These are phyloP conservation scores for Pempheris klunzingeri DNA, from an alignment of 2,797 vertebrate species.

Conservation along the genomic window DNA sequence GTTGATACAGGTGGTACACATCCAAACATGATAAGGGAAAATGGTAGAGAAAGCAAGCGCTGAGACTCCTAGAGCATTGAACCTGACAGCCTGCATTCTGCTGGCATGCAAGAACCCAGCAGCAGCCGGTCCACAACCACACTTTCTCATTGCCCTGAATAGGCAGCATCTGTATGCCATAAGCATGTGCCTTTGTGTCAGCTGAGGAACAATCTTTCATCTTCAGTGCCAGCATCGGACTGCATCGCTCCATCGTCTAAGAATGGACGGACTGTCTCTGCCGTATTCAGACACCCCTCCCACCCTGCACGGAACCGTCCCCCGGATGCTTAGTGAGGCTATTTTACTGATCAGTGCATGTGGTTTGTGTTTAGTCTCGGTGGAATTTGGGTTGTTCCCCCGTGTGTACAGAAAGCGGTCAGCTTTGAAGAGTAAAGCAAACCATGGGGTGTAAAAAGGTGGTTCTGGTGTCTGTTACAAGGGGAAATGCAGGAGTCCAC, in stretches of 20 bases:
- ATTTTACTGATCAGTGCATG: conserved; percentile 50
- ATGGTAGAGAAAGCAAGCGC: not conserved
- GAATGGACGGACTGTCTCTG: conserved; percentile 22
- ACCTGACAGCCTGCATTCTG: conserved; percentile 11
- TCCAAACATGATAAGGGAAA: conserved; percentile 48
- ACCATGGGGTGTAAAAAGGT: conserved; percentile 9
- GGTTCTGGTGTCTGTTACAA: conserved; percentile 15
- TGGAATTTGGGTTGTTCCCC: conserved; percentile 23
- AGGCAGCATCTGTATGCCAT: conserved; percentile 77
- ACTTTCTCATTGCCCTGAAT: conserved; percentile 52
- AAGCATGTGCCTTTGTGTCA: conserved; percentile 52
- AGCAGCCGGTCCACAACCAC: conserved; percentile 13
- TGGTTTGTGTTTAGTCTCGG: conserved; percentile 58
- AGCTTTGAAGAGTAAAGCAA: conserved; percentile 55
- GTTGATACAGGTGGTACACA: conserved; percentile 68
- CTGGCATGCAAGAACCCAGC: conserved; percentile 39
- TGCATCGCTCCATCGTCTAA: not conserved
- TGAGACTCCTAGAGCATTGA: not conserved
- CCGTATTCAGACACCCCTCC: conserved; percentile 31
- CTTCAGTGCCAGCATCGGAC: conserved; percentile 24
- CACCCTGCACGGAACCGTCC: conserved; percentile 16
- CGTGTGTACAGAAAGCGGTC: conserved; percentile 37
- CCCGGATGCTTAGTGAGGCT: conserved; percentile 11
- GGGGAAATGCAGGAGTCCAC: conserved; percentile 32
- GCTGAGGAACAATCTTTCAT: conserved; percentile 62